Conservation (phyloP, 2,797 vertebrate genomes). For the Phalanger gymnotis region DNA sequence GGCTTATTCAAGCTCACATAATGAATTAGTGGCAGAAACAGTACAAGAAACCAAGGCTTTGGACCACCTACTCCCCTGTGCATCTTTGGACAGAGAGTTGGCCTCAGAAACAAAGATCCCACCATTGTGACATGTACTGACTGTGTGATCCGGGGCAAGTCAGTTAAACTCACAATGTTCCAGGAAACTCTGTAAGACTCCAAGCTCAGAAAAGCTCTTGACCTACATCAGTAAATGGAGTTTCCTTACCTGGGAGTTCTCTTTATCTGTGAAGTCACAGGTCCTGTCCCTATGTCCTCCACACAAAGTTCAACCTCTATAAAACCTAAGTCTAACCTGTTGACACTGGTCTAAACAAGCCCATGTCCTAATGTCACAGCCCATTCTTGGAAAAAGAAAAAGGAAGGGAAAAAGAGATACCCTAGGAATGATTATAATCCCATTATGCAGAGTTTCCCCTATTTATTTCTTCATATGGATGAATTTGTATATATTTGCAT, state of each 20-base stretch:
- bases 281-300: not conserved
- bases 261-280: not conserved
- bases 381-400: not conserved
- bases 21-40: not conserved
- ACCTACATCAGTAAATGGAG: not conserved
- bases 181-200: accelerated
- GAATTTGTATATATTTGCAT: slow-evolving; percentile 87
- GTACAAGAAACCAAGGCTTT: not conserved
- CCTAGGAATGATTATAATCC: slow-evolving; percentile 80
- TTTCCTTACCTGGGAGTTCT: not conserved
- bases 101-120: not conserved
- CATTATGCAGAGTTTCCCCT: slow-evolving; percentile 83
- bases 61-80: not conserved
- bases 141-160: not conserved
- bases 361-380: not conserved
- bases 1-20: not conserved
- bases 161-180: accelerated
- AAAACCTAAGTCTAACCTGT: slow-evolving; percentile 1
- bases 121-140: not conserved
- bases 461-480: slow-evolving; percentile 85
- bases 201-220: not conserved
- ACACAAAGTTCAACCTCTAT: not conserved
- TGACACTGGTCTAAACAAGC: not conserved
- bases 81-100: not conserved
- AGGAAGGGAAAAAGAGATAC: slow-evolving; percentile 52